phyloP scores from a whole-genome alignment of 2,888 invertebrate species.

The Brachyptera risi region DNA sequence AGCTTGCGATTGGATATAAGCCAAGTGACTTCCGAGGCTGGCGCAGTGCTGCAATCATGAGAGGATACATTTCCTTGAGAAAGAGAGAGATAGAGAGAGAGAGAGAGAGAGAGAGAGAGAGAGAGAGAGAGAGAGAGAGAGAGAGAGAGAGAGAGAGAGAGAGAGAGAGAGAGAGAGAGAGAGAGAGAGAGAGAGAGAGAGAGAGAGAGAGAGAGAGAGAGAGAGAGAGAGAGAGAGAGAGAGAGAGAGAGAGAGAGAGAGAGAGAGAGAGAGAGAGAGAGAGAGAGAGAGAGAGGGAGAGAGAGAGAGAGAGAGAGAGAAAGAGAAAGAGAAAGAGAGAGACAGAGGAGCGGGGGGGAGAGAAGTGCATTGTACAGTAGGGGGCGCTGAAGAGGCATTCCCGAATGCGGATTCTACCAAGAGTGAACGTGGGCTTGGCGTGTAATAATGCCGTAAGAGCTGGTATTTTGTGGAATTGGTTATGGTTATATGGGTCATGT shows the following conservation, averaged over 20 bases:
- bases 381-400: background rate
- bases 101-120: background rate
- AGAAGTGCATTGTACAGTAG: background rate
- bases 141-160: background rate
- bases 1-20: background rate
- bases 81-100: constrained; percentile 4
- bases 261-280: background rate
- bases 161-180: constrained; percentile 1
- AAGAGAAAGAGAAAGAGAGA: constrained; percentile 10
- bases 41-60: background rate
- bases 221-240: background rate
- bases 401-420: background rate
- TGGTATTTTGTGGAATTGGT: too few relatives aligned
- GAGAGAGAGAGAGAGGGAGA: constrained; percentile 3
- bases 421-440: too few relatives aligned
- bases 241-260: background rate
- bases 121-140: constrained; percentile 15
- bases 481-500: too few relatives aligned
- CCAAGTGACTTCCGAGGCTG: background rate
- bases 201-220: constrained; percentile 17
- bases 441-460: background rate
- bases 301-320: constrained; percentile 17
- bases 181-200: constrained; percentile 16
- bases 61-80: background rate
- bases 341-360: background rate